phyloP scores from a whole-genome alignment of 2,113 vertebrate genomes.

The Notothenia rossii region DNA sequence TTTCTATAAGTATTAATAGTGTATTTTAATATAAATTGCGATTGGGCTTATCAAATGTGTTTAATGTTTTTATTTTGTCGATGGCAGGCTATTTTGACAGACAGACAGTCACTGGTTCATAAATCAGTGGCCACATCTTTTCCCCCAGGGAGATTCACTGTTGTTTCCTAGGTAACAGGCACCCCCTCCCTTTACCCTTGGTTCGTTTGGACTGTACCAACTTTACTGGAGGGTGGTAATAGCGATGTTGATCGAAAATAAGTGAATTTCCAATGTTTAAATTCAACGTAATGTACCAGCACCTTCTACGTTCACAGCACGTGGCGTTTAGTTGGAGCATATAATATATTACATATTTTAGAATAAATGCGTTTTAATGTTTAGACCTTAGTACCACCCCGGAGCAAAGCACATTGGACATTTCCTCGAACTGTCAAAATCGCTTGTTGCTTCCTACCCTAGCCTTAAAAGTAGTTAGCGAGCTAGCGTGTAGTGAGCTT shows the following conservation, averaged over 20 bases:
- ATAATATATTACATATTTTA: rapidly evolving
- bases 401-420: conserved; percentile 39
- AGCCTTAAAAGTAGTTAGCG: conserved; percentile 83
- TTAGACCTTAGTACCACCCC: neutral
- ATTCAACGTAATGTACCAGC: rapidly evolving
- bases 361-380: neutral
- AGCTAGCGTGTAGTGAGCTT: conserved; percentile 56
- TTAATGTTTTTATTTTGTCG: conserved; percentile 34
- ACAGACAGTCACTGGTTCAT: conserved; percentile 69
- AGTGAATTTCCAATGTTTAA: neutral
- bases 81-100: conserved; percentile 49
- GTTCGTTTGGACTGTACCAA: conserved; percentile 78
- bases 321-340: rapidly evolving
- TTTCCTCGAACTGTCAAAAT: conserved; percentile 84
- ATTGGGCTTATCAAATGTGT: neutral
- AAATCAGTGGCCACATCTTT: conserved; percentile 77
- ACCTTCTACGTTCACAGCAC: rapidly evolving
- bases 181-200: conserved; percentile 72
- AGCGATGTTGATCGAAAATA: neutral
- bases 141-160: conserved; percentile 76
- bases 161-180: conserved; percentile 86
- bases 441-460: conserved; percentile 82
- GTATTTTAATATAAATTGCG: neutral
- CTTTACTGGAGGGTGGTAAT: conserved; percentile 32
- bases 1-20: neutral